Evolutionary conservation across 1,140 invertebrate species (phyloP), one percentile per base, ranked within the genome.

Genomic region (Papilio machaon): DNA sequence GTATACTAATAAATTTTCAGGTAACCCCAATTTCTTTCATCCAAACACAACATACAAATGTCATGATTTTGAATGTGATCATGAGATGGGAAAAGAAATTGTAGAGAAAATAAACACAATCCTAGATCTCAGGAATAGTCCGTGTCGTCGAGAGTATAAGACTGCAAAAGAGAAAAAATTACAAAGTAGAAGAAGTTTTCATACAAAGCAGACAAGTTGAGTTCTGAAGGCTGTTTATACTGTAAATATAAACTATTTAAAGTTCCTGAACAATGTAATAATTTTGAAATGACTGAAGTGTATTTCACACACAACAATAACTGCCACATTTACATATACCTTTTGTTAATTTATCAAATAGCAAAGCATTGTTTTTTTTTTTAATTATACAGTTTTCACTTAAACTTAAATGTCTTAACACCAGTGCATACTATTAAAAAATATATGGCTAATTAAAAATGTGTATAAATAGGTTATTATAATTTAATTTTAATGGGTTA

Each of bases 41-140:
- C 85, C 87, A 23, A 91, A 89, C 73, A 92, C 95, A 35, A 96
- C 96, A 73, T 98, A 98, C 87, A 98, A 98, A 92, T 96, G 97
- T 89, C 97, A 98, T 81, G 97, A 98, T 90, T 98, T 99, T 90
- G 98, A 99, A 94, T 96, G 97, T 30, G 97, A 98, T 82, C 95
- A 96, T 17, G 94, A 95, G 11, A 96, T 95, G 2, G 97, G 97
- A 10, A 96, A 97, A 85, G 97, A 98, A 93, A 98, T 99, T 46
- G 97, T 98, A 5, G 96, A 97, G 80, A 99, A 98, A 95, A 96
- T 99, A 2, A 98, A 98, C 93, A 96, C 97, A 80, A 98, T 99
- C 82, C 90, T 99, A 79, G 97, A 98, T 86, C 95, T 98, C 82
- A 95, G 97, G 81, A 97, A 97, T 35, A 98, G 97, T 91, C 95